Evolutionary conservation across 2,113 vertebrate species (phyloP), one percentile per base, ranked within the genome.

Genomic region (Catharus minimus): DNA sequence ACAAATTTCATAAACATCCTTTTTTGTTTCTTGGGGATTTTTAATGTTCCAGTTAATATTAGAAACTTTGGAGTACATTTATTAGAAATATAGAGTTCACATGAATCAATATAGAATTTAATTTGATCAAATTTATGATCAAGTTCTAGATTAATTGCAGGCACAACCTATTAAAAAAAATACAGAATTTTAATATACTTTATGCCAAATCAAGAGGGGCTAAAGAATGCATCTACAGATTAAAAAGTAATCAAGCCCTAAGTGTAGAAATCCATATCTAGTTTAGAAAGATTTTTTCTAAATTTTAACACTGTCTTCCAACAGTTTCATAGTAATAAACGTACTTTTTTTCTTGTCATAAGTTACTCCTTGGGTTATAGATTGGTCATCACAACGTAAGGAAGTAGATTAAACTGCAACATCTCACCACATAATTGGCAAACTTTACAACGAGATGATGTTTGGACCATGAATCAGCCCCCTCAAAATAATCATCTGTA

Each of bases 41-140:
- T 95, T 83, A 66, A 83, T 93, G 27, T 10, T 81, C 19, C 52
- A 93, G 89, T 95, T 93, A 72, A 62, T 88, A 76, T 39, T 75
- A 89, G 27, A 92, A 95, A 78, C 1, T 84, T 72, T 68, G 11
- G 39, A 58, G 16, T 81, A 30, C 8, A 12, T 81, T 88, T 94
- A 71, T 95, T 72, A 80, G n/a, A 86, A 85, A 95, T 74, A 89
- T 11, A 82, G 41, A 32, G 33, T 88, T 94, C 49, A 85, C 39
- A 73, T 73, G 86, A 94, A 88, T 93, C 88, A 95, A 90, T 9
- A 88, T 18, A 68, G 16, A 94, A 81, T 75, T 11, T 62, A 93
- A 93, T 95, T 95, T 97, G 24, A 39, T 92, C 16, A 96, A 92
- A 94, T 89, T 93, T 91, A 92, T 91, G 26, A 72, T 66, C 30